Evolutionary conservation across 2,888 invertebrate genomes (phyloP), one percentile per base, ranked within the genome.

Genomic region (Cotesia congregata): DNA sequence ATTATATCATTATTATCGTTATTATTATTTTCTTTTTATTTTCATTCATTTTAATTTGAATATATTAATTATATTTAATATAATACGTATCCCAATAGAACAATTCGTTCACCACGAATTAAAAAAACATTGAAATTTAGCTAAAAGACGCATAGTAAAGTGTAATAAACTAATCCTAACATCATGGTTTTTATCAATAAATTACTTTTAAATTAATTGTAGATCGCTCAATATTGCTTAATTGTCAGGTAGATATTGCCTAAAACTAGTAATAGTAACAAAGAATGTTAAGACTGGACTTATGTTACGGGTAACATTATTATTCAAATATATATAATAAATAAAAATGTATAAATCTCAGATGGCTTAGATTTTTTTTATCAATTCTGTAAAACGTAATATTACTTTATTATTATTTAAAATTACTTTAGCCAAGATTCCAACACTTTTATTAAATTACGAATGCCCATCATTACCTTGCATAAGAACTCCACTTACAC

Each of bases 181-280:
- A 86, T 83, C 83, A 70, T 83, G 73, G 69, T 75, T 77, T 74
- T 77, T 76, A 64, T 61, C 62, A 69, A 30, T 71, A 72, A 78
- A 72, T 67, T 77, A 77, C 62, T 74, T 67, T 80, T 77, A 61
- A 30, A 30, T 73, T 76, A 83, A 85, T 83, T 79, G 81, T 81
- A 81, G 81, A 84, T 85, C 83, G 83, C 83, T 84, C 82, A 82
- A 84, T 86, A 87, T 88, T 88, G 88, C 88, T 88, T 88, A 83
- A 83, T 87, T 83, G 83, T 88, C 86, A 88, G 88, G 87, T 86
- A 88, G 83, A 86, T 84, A 80, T 85, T 86, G 80, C 83, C 83
- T 87, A 86, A 86, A 82, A 81, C 84, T 86, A 87, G 82, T 82
- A 76, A 78, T 79, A 74, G 77, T 76, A 77, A 78, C 78, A 72